Conservation (phyloP, 2,113 vertebrate genomes). For the Loxodonta africana region DNA sequence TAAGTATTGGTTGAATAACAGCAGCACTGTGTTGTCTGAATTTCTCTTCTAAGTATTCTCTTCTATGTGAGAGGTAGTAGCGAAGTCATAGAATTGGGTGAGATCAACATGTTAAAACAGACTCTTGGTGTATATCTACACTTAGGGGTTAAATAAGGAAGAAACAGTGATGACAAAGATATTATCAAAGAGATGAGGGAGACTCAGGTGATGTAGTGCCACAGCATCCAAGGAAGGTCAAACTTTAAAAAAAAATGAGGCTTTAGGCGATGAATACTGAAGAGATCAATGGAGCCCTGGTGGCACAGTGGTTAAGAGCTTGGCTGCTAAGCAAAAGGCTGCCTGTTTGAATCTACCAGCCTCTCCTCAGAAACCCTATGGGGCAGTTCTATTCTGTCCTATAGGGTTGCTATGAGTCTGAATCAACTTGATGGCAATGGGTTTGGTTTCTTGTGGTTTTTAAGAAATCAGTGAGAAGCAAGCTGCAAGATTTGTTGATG, state of each 20-base stretch:
- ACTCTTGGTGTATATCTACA: neutral
- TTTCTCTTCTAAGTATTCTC: neutral
- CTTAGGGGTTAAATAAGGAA: neutral
- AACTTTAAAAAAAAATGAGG: neutral
- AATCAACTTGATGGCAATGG: no score
- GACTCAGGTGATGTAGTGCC: neutral
- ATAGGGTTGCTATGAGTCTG: no score
- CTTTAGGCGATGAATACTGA: neutral
- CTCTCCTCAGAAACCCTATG: no score
- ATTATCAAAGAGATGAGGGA: neutral
- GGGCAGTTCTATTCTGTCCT: no score
- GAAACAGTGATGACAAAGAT: neutral
- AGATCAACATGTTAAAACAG: neutral
- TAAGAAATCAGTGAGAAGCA: neutral
- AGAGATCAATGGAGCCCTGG: neutral
- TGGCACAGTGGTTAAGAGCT: no score
- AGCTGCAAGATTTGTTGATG: neutral
- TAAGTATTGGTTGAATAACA: neutral
- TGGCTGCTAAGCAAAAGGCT: no score
- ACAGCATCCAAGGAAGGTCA: neutral
- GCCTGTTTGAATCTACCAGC: no score
- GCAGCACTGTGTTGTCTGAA: neutral
- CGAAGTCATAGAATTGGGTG: neutral
- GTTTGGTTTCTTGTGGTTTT: no score
- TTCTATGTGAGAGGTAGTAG: neutral